Evolutionary conservation across 2,113 vertebrate species (phyloP).

Genomic region (Dryoscopus gambensis): DNA sequence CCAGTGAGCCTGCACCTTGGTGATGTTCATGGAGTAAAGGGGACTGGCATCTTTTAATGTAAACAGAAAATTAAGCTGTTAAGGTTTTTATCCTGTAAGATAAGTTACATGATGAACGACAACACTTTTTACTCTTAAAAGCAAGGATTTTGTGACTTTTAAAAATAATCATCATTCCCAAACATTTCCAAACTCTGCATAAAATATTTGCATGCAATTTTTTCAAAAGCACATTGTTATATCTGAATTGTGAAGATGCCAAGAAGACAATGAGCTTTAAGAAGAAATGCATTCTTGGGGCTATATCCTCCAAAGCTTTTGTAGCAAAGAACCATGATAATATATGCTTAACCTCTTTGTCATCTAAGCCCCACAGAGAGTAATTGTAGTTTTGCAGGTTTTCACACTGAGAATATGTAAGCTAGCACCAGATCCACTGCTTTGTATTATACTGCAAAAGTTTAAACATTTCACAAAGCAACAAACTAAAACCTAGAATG

Average conservation of each 20-base stretch:
- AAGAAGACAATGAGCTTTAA: not conserved
- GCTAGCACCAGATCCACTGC: not conserved
- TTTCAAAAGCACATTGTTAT: not conserved
- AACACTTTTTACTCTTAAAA: not conserved
- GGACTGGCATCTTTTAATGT: constrained; percentile 83
- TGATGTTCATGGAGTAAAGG: constrained; percentile 85
- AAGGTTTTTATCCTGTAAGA: not conserved
- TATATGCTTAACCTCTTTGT: not conserved
- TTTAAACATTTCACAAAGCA: not conserved
- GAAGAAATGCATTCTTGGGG: not conserved
- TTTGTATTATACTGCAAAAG: not conserved
- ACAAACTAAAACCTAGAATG: not conserved
- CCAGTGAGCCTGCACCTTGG: constrained; percentile 75
- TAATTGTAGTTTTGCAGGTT: not conserved
- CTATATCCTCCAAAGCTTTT: not conserved
- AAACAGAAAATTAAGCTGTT: not conserved
- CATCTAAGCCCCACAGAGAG: not conserved
- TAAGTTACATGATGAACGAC: not conserved
- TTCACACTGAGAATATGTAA: not conserved
- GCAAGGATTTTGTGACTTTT: not conserved
- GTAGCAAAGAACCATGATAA: not conserved
- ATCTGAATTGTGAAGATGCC: not conserved
- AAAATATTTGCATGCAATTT: not conserved
- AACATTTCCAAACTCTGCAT: not conserved
- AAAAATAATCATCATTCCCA: not conserved